phyloP scores from a whole-genome alignment of 2,113 vertebrate genomes.

The Sander vitreus region DNA sequence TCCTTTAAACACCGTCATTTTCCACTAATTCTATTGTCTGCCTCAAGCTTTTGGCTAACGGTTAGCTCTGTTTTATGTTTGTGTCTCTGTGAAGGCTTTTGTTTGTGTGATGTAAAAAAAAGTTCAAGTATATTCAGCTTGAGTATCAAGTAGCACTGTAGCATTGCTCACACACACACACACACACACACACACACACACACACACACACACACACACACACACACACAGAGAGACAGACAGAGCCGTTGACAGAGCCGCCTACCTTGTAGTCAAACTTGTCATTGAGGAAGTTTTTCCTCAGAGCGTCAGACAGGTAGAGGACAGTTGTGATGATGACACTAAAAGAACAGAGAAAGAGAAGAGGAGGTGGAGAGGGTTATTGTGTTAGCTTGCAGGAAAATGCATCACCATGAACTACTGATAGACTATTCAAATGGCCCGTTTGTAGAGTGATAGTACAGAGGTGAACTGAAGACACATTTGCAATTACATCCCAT shows the following conservation, averaged over 20 bases:
- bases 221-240: no score
- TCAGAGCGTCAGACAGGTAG: constrained; percentile 97
- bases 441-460: not conserved
- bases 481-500: not conserved
- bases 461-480: not conserved
- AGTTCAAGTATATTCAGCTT: no score
- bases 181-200: constrained; percentile 4
- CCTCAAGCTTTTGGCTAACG: not conserved
- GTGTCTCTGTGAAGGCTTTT: not conserved
- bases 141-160: not conserved
- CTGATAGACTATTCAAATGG: not conserved
- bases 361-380: not conserved
- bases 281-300: constrained; percentile 97
- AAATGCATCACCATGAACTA: not conserved
- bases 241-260: no score
- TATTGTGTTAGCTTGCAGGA: not conserved
- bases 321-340: constrained; percentile 98
- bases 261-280: constrained; percentile 97
- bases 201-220: not conserved
- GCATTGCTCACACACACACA: not conserved
- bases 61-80: not conserved
- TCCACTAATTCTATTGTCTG: not conserved
- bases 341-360: constrained; percentile 78
- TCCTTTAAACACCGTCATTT: not conserved
- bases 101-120: not conserved